Conservation (phyloP, 2,113 vertebrate species). For the Anser brachyrhynchus region DNA sequence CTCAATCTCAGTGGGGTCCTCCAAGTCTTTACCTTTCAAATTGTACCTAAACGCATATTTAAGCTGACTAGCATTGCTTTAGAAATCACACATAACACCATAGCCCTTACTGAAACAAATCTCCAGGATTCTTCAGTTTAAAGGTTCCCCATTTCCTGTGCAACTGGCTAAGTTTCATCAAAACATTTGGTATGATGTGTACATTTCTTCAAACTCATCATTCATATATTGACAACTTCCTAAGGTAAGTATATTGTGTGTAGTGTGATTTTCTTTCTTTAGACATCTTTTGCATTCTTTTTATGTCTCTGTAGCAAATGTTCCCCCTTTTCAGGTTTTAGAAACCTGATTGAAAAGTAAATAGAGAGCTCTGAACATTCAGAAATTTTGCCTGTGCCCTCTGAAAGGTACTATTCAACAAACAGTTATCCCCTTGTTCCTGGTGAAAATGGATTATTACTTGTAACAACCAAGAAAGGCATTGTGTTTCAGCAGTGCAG, state of each 20-base stretch:
- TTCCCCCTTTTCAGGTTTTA: neutral
- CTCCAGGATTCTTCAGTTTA: neutral
- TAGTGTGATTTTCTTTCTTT: neutral
- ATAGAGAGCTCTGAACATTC: neutral
- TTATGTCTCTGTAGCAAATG: neutral
- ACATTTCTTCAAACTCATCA: neutral
- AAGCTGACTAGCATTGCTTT: neutral
- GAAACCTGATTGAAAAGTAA: neutral
- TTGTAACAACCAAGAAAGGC: neutral
- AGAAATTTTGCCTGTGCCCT: neutral
- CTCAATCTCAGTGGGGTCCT: neutral
- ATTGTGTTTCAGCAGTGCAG: slow-evolving; percentile 19
- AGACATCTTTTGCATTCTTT: neutral
- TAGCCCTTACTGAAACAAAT: neutral
- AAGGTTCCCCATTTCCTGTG: neutral
- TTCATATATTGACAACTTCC: neutral
- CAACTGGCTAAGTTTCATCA: neutral
- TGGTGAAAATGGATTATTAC: neutral
- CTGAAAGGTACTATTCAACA: slow-evolving; percentile 6
- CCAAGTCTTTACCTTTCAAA: neutral
- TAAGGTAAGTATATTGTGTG: neutral
- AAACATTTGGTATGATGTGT: neutral
- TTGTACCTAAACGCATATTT: neutral
- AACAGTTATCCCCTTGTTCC: neutral
- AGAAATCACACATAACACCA: neutral